Conservation (phyloP, 2,797 vertebrate genomes). For the Myotis daubentonii region DNA sequence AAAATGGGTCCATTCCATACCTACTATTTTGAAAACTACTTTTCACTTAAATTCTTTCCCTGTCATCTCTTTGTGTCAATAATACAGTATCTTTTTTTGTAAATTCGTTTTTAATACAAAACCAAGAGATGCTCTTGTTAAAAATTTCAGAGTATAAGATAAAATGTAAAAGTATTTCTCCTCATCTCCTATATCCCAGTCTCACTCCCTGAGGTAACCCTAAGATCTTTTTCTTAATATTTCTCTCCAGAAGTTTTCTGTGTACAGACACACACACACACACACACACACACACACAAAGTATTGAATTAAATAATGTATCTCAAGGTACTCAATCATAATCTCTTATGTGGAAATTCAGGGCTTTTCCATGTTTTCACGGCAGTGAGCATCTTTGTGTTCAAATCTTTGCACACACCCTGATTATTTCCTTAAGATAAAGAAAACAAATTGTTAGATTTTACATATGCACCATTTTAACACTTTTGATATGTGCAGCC, state of each 20-base stretch:
- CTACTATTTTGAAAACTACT: background rate
- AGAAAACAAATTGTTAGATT: background rate
- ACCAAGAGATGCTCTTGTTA: background rate
- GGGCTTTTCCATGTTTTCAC: constrained; percentile 48
- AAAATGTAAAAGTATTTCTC: background rate
- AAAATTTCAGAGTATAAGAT: background rate
- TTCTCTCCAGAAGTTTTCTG: background rate
- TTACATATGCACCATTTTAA: background rate
- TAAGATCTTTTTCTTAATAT: background rate
- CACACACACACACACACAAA: background rate
- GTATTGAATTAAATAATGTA: background rate
- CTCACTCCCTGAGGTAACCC: background rate
- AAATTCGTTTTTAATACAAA: background rate
- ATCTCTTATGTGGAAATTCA: constrained; percentile 44
- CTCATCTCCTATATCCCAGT: background rate
- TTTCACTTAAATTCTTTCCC: background rate
- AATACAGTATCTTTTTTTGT: background rate
- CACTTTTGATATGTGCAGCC: background rate
- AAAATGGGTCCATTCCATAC: background rate
- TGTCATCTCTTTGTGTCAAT: background rate
- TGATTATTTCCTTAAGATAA: background rate
- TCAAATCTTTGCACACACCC: background rate
- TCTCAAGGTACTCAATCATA: background rate
- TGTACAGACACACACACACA: background rate
- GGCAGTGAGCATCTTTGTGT: background rate